Conservation (phyloP, 92 coral and sea anemone species). For the Epizoanthus rinbou region DNA sequence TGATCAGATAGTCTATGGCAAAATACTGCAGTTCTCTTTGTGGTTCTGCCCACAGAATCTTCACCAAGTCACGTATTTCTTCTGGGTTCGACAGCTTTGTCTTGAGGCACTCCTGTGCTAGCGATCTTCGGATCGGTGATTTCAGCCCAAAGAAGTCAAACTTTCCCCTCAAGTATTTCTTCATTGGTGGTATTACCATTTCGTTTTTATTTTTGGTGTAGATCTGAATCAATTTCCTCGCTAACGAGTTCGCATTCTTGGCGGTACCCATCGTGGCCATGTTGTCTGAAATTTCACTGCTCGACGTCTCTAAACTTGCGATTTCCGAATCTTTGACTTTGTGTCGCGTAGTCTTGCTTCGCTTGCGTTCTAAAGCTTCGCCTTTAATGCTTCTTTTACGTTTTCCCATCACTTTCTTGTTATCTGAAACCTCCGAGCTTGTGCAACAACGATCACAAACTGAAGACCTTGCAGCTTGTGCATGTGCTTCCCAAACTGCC, state of each 20-base stretch:
- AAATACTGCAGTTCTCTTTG: constrained; percentile 87
- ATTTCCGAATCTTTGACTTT: neutral
- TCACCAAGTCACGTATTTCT: constrained; percentile 67
- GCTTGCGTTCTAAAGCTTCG: constrained; percentile 7
- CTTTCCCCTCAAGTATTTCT: constrained; percentile 92
- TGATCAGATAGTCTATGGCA: constrained; percentile 82
- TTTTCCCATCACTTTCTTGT: constrained; percentile 9
- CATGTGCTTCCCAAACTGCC: too few species aligned
- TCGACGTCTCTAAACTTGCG: neutral
- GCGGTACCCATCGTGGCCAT: constrained; percentile 17
- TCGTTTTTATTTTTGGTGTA: constrained; percentile 63
- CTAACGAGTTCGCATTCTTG: constrained; percentile 32
- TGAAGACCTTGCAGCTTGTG: too few species aligned
- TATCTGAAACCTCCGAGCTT: too few species aligned
- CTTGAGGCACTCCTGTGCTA: constrained; percentile 68
- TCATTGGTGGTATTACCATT: constrained; percentile 73
- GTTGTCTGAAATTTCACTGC: neutral
- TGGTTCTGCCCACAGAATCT: constrained; percentile 80
- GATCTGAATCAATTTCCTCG: constrained; percentile 56
- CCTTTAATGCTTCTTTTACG: constrained; percentile 16
- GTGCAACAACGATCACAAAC: too few species aligned
- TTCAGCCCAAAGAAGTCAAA: constrained; percentile 89
- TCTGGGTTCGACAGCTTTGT: constrained; percentile 40
- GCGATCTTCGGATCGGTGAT: constrained; percentile 66
- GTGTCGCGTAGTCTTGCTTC: neutral